These are phyloP conservation scores for Hydrotaea cyrtoneurina DNA, from an alignment of 2,888 invertebrate genomes.

Conservation along the genomic window DNA sequence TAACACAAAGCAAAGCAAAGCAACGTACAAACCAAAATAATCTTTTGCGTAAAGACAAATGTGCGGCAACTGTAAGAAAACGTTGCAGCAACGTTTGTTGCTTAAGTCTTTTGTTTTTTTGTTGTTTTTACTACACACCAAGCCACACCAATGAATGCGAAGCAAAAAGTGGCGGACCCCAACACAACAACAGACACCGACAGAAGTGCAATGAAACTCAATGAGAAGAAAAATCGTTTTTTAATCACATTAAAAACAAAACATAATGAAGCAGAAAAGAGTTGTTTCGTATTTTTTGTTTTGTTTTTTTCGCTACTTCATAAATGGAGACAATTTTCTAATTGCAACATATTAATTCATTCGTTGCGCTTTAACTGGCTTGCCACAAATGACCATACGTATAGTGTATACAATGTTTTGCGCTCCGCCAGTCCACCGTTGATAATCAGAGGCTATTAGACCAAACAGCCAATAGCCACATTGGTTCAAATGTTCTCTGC, in stretches of 20 bases:
- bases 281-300: conserved; percentile 14
- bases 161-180: not conserved
- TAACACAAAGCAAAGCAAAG: not conserved
- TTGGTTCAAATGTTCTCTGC: not conserved
- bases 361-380: not conserved
- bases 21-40: not conserved
- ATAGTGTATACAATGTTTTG: not conserved
- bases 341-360: conserved; percentile 16
- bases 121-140: not conserved
- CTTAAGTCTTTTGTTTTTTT: conserved; percentile 60
- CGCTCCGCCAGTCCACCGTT: not conserved
- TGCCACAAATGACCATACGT: conserved; percentile 10
- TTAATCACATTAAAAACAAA: not conserved
- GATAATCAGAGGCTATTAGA: conserved; percentile 23
- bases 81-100: conserved; percentile 27
- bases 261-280: conserved; percentile 49
- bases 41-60: conserved; percentile 40
- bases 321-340: conserved; percentile 36
- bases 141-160: not conserved
- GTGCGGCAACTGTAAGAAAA: conserved; percentile 59
- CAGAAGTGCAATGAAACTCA: not conserved
- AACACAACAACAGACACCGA: not conserved
- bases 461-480: not conserved
- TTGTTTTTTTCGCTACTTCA: conserved; percentile 28
- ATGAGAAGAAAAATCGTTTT: not conserved